Evolutionary conservation across 2,797 vertebrate species (phyloP), one percentile per base, ranked within the genome.

Genomic region (Propithecus deckenii): DNA sequence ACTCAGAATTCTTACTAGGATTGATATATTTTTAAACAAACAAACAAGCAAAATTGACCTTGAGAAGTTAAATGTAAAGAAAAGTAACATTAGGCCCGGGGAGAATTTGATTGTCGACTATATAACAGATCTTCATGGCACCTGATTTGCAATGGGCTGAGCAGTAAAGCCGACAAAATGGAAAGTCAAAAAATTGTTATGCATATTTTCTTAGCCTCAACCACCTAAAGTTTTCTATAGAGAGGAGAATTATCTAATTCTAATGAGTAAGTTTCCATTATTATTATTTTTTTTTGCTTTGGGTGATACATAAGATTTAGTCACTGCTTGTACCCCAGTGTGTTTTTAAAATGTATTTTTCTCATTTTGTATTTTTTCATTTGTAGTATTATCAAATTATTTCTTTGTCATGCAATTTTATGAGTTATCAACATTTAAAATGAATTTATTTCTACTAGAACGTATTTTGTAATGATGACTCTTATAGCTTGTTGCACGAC

Each of bases 281-380:
- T 92, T 57, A 38, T 50, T 69, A 78, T 72, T 61, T 81, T 74
- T 59, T 43, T 43, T 59, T 41, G 41, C 41, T 13, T 17, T 32
- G 1, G 10, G 25, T 86, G 55, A 86, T 41, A 13, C 55, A 18
- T 63, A 59, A 59, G 7, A 76, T 61, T 43, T 76, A 76, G 38
- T 61, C 5, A 76, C 12, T 65, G 75, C 57, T 93, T 95, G 59
- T 20, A 4, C 23, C 28, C 23, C 23, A 59, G 25, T 59, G 11
- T 94, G 22, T 48, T 90, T 95, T 67, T 86, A 38, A 89, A 86
- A 71, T n/a, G 30, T 80, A 35, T 48, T 85, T 46, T 92, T 87
- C 23, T 63, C 15, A 92, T 59, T 78, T 7, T 38, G 11, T 61
- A 57, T 67, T 76, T 96, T 72, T 74, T 55, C 43, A 72, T 22